Evolutionary conservation across 2,113 vertebrate species (phyloP).

Genomic region (Carassius carassius): DNA sequence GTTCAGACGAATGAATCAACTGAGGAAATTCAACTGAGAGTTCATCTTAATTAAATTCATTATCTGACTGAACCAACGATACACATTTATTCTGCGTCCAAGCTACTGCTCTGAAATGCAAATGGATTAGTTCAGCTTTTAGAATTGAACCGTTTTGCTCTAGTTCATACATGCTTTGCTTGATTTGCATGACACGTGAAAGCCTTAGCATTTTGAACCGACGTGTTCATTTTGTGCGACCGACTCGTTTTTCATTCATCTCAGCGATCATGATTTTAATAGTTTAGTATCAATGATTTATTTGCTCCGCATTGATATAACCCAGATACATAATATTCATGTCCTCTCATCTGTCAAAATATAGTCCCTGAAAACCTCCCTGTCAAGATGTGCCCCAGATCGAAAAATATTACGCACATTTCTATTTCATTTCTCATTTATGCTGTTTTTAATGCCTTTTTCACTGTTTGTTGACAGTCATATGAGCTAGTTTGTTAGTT

Average conservation of each 20-base stretch:
- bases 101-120: neutral
- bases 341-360: constrained; percentile 17
- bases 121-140: neutral
- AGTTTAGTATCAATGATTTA: constrained; percentile 38
- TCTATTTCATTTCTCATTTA: too few species aligned
- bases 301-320: constrained; percentile 34
- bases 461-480: neutral
- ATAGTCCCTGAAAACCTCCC: neutral
- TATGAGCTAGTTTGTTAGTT: neutral
- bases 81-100: neutral
- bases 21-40: constrained; percentile 3
- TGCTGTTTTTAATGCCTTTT: neutral
- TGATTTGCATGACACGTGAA: constrained; percentile 45
- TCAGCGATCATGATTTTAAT: constrained; percentile 7
- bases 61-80: neutral
- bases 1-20: neutral
- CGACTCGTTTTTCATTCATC: constrained; percentile 22
- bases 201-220: constrained; percentile 15
- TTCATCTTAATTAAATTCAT: neutral
- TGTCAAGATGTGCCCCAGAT: constrained; percentile 18
- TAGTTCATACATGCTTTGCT: constrained; percentile 19
- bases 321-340: constrained; percentile 46
- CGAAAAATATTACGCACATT: neutral
- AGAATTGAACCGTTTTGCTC: neutral
- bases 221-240: constrained; percentile 23